phyloP scores from a whole-genome alignment of 2,888 invertebrate species.

The Andrena fulva region DNA sequence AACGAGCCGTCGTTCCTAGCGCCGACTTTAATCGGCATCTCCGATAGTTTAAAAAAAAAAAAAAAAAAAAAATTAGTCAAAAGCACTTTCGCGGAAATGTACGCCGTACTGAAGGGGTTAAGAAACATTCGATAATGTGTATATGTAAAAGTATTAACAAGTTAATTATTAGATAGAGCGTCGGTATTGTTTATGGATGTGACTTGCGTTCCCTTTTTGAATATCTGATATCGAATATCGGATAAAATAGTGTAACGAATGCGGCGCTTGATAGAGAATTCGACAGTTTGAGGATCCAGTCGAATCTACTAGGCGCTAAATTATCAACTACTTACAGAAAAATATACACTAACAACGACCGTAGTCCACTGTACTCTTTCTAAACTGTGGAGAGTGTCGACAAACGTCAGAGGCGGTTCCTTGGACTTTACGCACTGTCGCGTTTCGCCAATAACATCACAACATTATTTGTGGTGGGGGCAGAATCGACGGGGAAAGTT shows the following conservation, averaged over 20 bases:
- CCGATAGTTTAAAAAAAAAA: too few species aligned
- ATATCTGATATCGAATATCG: neutral
- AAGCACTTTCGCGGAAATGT: too few species aligned
- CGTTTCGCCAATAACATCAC: constrained; percentile 55
- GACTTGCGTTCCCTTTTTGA: neutral
- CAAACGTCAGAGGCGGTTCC: constrained; percentile 38
- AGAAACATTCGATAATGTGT: neutral
- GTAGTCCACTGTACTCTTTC: constrained; percentile 7
- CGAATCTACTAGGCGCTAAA: neutral
- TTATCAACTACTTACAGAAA: neutral
- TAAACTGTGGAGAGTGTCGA: constrained; percentile 15
- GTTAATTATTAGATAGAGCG: neutral
- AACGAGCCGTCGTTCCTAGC: too few species aligned
- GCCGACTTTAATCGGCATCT: too few species aligned
- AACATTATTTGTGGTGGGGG: constrained; percentile 58
- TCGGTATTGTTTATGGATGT: neutral
- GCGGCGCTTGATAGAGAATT: neutral
- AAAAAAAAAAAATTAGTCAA: too few species aligned
- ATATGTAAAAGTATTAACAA: neutral
- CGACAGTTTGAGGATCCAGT: neutral
- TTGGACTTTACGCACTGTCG: constrained; percentile 64
- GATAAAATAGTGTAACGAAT: neutral
- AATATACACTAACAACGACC: constrained; percentile 3
- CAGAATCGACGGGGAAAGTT: constrained; percentile 55
- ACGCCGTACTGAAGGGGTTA: too few species aligned